Base-by-base conservation (phyloP, 2,888 invertebrate species). In the Trilocha varians region DNA sequence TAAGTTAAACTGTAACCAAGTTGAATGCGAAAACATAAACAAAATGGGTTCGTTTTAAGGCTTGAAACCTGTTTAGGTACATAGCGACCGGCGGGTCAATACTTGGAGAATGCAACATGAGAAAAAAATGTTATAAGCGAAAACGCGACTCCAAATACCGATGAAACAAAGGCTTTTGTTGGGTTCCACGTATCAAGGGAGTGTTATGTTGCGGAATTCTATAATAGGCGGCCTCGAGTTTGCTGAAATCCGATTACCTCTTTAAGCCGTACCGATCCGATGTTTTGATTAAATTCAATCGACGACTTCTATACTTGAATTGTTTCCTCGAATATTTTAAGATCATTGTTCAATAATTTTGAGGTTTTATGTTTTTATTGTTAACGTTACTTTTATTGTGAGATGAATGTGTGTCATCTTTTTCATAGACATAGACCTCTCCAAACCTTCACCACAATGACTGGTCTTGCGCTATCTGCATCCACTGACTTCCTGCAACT, bases 161-260 rank as follows among this genome's bases (percentile, higher is more conserved):
- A 58, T 60, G 68, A 77, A 79, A 84, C 84, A 84, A 84, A 82
- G 78, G 79, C 66, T 79, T 83, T 83, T 84, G 83, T 83, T 83
- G 63, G 66, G 70, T 84, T 84, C 83, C 78, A 75, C 63, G 84
- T 83, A 84, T 70, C 68, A 69, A 58, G 52, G 49, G 53, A 64
- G 82, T 77, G 72, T 83, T 65, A 62, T 64, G 71, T 84, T 78
- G 69, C 79, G 62, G 70, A 75, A 74, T 80, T 70, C 77, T 78
- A 72, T 71, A 74, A 73, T 77, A 76, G 69, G 25, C 25, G 25
- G 25, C 25, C 25, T 25, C 25, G 4, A 25, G 25, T 4, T 25
- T 25, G 11, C 25, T 2, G 25, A 25, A 25, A 38, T 38, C 38
- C 6, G 8, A 14, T 32, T 36, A 32, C 32, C 25, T 32, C 16